These are phyloP conservation scores for Nomada ferruginata DNA, from an alignment of 2,888 invertebrate genomes.

Conservation along the genomic window DNA sequence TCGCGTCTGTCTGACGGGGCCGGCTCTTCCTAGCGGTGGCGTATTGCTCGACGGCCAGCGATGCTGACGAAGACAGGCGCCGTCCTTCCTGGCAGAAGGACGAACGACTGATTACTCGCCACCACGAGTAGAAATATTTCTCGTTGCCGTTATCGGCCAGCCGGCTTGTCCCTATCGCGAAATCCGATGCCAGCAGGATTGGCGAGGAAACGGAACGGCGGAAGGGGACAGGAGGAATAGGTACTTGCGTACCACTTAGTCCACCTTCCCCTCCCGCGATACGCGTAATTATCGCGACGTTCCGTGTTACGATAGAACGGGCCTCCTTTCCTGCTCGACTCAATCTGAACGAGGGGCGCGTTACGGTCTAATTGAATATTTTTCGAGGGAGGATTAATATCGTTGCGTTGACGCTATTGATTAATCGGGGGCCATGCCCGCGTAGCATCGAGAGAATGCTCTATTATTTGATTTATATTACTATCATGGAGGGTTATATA, in stretches of 20 bases:
- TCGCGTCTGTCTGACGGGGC: constrained; percentile 72
- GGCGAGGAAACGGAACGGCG: constrained; percentile 14
- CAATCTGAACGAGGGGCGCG: constrained; percentile 2
- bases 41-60: constrained; percentile 27
- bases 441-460: no score
- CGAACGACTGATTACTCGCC: constrained; percentile 50
- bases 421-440: no score
- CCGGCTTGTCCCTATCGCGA: constrained; percentile 56
- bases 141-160: constrained; percentile 53
- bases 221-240: neutral
- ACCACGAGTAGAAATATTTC: constrained; percentile 27
- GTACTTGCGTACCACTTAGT: constrained; percentile 41
- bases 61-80: constrained; percentile 56
- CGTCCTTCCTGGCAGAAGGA: constrained; percentile 57
- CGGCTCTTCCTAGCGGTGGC: constrained; percentile 28
- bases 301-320: neutral
- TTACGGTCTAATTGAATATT: constrained; percentile 37
- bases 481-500: no score
- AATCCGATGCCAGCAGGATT: constrained; percentile 58
- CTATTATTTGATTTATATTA: no score
- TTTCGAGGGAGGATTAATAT: neutral
- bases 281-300: constrained; percentile 51
- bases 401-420: neutral
- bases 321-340: neutral
- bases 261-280: constrained; percentile 24